Base-by-base conservation (phyloP, 2,888 invertebrate species). In the Omphaloscelis lunosa region DNA sequence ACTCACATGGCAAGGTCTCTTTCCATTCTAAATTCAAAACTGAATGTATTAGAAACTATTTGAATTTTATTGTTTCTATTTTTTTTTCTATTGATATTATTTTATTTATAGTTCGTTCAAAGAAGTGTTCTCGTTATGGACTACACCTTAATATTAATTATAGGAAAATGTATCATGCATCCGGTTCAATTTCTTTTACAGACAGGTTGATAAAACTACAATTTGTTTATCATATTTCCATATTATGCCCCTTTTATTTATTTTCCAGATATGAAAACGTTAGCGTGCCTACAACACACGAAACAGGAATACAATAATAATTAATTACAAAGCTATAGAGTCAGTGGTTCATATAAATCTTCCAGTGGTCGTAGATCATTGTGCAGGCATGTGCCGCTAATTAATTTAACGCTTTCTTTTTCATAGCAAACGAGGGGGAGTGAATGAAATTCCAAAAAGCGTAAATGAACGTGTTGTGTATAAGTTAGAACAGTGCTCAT, bases 391-490 rank as follows among this genome's bases (percentile, higher is more conserved):
- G 93, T 93, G 92, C 89, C 90, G 93, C 93, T 95, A 95, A 96
- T 95, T 95, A 95, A 95, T 95, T 94, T 94, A 91, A 92, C 93
- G 91, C 93, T 93, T 94, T 93, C 93, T 95, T 95, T 94, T 93
- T 92, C 90, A 92, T 93, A 91, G 90, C 90, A 91, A 92, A 92
- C 90, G 88, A 92, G 92, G 92, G 93, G 92, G 93, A 93, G 91
- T 93, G 94, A 94, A 95, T 95, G 95, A 94, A 93, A 95, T 95
- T 94, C 94, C 94, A 93, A 95, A 95, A 95, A 94, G 94, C 91
- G 93, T 93, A 94, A 95, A 93, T 93, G 91, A 92, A 94, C 92
- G 93, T 92, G 93, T 93, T 92, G 92, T 92, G 93, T 94, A 94
- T 95, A 96, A 95, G 93, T 95, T 95, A 95, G 94, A 90, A 93